These are phyloP conservation scores for Fregetta grallaria DNA, from an alignment of 2,113 vertebrate species.

Conservation along the genomic window DNA sequence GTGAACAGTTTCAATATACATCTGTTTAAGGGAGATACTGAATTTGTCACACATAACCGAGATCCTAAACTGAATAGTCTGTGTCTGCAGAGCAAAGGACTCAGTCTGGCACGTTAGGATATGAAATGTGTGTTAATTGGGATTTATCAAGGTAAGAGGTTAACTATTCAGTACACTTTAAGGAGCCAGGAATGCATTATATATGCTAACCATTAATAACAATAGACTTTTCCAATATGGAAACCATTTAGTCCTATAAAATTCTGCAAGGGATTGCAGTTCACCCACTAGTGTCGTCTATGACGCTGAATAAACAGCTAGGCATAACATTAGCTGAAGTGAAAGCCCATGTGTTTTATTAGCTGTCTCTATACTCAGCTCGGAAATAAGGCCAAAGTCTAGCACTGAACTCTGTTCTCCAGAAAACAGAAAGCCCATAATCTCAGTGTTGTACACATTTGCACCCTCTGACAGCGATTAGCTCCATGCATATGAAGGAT, in stretches of 20 bases:
- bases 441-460: not conserved
- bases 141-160: not conserved
- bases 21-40: not conserved
- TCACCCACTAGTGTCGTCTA: not conserved
- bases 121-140: not conserved
- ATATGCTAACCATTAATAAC: not conserved
- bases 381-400: not conserved
- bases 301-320: not conserved
- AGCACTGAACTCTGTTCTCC: not conserved
- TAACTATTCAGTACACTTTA: not conserved
- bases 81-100: not conserved
- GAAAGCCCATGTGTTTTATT: not conserved
- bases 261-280: not conserved
- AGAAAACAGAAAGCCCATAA: not conserved
- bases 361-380: not conserved
- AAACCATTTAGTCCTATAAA: not conserved
- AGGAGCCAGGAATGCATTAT: not conserved
- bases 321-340: not conserved
- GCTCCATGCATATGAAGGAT: not conserved
- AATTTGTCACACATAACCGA: not conserved
- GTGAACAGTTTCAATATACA: not conserved
- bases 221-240: not conserved
- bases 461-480: not conserved
- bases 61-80: not conserved
- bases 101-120: not conserved